Conservation (phyloP, 2,113 vertebrate genomes). For the Apodemus speciosus region DNA sequence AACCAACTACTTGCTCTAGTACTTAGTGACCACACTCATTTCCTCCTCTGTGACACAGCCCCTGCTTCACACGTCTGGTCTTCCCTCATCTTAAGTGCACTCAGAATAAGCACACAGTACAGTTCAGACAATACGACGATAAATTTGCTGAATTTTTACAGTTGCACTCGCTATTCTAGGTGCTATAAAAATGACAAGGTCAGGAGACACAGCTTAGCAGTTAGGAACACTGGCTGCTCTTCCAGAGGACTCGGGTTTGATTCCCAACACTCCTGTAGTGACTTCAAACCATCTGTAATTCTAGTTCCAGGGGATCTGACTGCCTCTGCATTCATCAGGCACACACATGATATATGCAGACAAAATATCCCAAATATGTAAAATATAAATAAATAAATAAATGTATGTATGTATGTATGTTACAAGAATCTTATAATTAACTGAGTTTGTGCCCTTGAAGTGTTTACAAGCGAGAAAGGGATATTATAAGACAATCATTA, state of each 20-base stretch:
- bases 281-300: neutral
- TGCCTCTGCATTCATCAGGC: neutral
- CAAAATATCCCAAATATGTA: neutral
- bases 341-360: neutral
- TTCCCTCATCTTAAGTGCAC: neutral
- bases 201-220: neutral
- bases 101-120: neutral
- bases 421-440: conserved; percentile 44
- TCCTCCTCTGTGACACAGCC: neutral
- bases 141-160: neutral
- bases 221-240: neutral
- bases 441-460: conserved; percentile 10
- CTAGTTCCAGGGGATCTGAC: neutral
- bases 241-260: neutral
- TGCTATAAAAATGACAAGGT: neutral
- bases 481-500: neutral
- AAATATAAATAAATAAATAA: neutral
- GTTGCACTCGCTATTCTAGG: neutral
- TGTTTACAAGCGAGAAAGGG: conserved; percentile 36
- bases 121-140: neutral
- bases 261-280: neutral
- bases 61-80: neutral
- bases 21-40: neutral
- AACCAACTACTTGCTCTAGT: neutral
- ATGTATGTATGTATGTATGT: neutral